Conservation (phyloP, 2,888 invertebrate species). For the Watsonalla binaria region DNA sequence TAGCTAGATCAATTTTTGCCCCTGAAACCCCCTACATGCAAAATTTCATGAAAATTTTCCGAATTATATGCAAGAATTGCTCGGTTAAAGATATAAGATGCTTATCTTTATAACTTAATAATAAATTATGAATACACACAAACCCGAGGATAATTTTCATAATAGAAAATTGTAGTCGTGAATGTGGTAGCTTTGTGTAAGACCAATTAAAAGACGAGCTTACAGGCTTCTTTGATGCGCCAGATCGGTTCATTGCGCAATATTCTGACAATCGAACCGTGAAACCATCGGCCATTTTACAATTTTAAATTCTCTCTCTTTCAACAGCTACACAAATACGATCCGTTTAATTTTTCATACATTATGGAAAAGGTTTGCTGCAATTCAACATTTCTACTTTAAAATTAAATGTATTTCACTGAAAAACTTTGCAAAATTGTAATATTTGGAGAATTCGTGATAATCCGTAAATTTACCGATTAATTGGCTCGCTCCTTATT, state of each 20-base stretch:
- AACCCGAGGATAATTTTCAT: no score
- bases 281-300: conserved; percentile 33
- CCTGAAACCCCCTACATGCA: no score
- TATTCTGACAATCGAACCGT: conserved; percentile 35
- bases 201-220: conserved; percentile 23
- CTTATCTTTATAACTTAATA: no score
- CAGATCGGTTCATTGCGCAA: conserved; percentile 48
- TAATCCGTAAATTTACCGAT: no score
- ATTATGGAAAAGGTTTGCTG: not conserved
- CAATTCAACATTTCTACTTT: not conserved
- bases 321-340: not conserved
- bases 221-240: conserved; percentile 43
- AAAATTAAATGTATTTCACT: not conserved
- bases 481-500: no score
- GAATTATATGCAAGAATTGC: no score
- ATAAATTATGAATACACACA: no score
- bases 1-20: no score
- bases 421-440: no score
- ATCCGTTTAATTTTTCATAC: not conserved
- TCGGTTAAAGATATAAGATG: no score
- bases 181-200: conserved; percentile 13
- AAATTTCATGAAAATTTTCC: no score
- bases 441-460: no score
- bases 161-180: not conserved
- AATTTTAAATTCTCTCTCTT: conserved; percentile 18